phyloP scores from a whole-genome alignment of 2,113 vertebrate genomes.

The Salvelinus sp. region DNA sequence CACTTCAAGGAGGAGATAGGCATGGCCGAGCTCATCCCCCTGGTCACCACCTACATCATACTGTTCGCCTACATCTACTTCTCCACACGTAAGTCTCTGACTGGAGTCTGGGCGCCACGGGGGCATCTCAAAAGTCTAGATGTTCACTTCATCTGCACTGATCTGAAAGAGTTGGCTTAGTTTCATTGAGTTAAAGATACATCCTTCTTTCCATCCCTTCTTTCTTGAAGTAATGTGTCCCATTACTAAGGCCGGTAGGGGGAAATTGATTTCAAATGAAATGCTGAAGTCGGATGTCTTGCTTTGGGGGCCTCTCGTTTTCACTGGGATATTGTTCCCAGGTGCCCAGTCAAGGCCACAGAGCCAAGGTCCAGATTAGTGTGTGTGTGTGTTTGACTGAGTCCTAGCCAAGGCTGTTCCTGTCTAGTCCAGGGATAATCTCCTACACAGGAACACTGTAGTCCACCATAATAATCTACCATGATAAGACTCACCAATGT shows the following conservation, averaged over 20 bases:
- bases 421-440: slow-evolving; percentile 59
- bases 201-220: no score
- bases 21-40: slow-evolving; percentile 91
- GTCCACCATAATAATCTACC: slow-evolving; percentile 34
- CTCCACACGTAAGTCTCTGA: slow-evolving; percentile 86
- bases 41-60: slow-evolving; percentile 98
- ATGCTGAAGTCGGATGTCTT: no score
- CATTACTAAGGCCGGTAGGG: no score
- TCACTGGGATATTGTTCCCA: no score
- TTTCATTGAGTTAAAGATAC: neutral
- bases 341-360: no score
- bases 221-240: no score
- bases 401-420: slow-evolving; percentile 37
- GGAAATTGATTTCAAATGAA: no score
- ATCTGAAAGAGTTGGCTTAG: neutral
- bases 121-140: no score
- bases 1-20: slow-evolving; percentile 99
- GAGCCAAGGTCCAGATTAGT: neutral
- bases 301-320: no score
- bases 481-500: slow-evolving; percentile 35
- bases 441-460: slow-evolving; percentile 41
- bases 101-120: neutral
- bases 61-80: slow-evolving; percentile 99
- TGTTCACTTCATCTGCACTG: no score
- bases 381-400: slow-evolving; percentile 17